Conservation (phyloP, 1,140 invertebrate species). For the Lasioglossum albipes region DNA sequence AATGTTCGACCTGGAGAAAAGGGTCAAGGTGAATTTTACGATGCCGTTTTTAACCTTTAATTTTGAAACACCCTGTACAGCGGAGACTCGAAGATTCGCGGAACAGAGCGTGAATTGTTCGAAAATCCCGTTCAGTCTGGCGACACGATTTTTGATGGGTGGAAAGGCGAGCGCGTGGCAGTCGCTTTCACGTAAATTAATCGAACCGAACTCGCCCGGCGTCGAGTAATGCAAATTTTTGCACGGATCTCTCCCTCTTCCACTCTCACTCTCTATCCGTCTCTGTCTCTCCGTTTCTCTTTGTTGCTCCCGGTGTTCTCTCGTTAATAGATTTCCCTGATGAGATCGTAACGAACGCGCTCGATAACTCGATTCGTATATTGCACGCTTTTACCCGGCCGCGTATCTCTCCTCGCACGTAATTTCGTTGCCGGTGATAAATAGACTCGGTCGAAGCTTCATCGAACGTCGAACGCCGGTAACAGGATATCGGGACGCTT, state of each 20-base stretch:
- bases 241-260: background rate
- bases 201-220: slow-evolving; percentile 6
- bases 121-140: background rate
- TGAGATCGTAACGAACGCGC: slow-evolving; percentile 22
- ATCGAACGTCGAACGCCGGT: slow-evolving; percentile 16
- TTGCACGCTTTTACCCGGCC: slow-evolving; percentile 5
- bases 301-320: background rate
- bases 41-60: no score
- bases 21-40: no score
- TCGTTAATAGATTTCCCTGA: slow-evolving; percentile 19
- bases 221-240: slow-evolving; percentile 7
- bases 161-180: background rate
- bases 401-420: slow-evolving; percentile 6
- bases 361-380: slow-evolving; percentile 9
- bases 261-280: no score
- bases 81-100: no score
- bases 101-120: background rate
- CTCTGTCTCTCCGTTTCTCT: background rate
- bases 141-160: slow-evolving; percentile 2
- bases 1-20: no score
- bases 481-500: slow-evolving; percentile 10
- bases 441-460: slow-evolving; percentile 21
- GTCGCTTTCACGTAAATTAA: slow-evolving; percentile 31
- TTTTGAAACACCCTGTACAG: no score
- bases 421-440: slow-evolving; percentile 41